These are phyloP conservation scores for zebrafish (Danio rerio) DNA, from an alignment of 2,113 vertebrate genomes.

Conservation along the genomic window GRCz12tu NC_133178.1:22131501-22132000, in stretches of 20 bases:
- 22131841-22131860: conserved; percentile 41
- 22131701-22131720: neutral
- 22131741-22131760: neutral
- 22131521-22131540: no score
- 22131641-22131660: no score
- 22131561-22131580: no score
- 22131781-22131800: conserved; percentile 35
- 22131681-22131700: neutral
- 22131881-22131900: conserved; percentile 62
- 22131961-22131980: conserved; percentile 39
- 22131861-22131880: conserved; percentile 54
- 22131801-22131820: conserved; percentile 14
- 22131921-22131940: conserved; percentile 43
- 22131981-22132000: conserved; percentile 52
- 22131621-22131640: no score
- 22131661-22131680: neutral
- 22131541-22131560: no score
- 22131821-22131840: conserved; percentile 30
- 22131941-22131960: conserved; percentile 35
- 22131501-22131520: neutral
- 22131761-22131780: neutral
- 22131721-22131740: neutral
- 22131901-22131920: conserved; percentile 49
- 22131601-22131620: neutral
- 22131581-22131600: neutral